Conservation (phyloP, 2,888 invertebrate species). For the Drosophila fungiperda region DNA sequence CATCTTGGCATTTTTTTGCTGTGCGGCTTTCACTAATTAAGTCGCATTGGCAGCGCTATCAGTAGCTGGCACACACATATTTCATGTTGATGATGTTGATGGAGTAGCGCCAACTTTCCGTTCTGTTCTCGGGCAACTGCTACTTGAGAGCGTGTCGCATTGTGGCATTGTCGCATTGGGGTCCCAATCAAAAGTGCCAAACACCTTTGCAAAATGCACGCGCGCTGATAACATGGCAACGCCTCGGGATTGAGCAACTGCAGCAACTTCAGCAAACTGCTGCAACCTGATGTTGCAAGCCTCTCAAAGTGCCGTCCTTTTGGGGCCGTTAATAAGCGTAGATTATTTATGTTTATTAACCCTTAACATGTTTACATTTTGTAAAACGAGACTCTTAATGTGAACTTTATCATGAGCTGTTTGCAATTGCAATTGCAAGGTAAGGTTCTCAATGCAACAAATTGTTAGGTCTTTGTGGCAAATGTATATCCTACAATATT, state of each 20-base stretch:
- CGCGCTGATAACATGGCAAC: constrained; percentile 73
- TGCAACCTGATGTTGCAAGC: constrained; percentile 1
- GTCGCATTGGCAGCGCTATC: constrained; percentile 71
- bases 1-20: constrained; percentile 3
- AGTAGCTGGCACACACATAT: constrained; percentile 65
- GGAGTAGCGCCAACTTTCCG: constrained; percentile 33
- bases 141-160: constrained; percentile 48
- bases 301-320: constrained; percentile 50
- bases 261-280: background rate
- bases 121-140: constrained; percentile 26
- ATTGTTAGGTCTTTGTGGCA: background rate
- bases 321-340: constrained; percentile 78
- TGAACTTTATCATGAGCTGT: constrained; percentile 82
- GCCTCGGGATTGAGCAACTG: constrained; percentile 27
- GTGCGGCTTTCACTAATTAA: constrained; percentile 62
- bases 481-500: constrained; percentile 18
- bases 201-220: constrained; percentile 84
- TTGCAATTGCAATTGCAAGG: constrained; percentile 67
- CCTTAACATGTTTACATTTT: constrained; percentile 84
- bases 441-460: constrained; percentile 7
- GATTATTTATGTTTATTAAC: constrained; percentile 85
- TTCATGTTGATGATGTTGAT: constrained; percentile 56
- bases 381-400: constrained; percentile 85
- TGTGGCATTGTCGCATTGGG: constrained; percentile 23
- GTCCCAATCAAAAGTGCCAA: constrained; percentile 74